phyloP scores from a whole-genome alignment of 2,797 vertebrate genomes.

The Iguana delicatissima region DNA sequence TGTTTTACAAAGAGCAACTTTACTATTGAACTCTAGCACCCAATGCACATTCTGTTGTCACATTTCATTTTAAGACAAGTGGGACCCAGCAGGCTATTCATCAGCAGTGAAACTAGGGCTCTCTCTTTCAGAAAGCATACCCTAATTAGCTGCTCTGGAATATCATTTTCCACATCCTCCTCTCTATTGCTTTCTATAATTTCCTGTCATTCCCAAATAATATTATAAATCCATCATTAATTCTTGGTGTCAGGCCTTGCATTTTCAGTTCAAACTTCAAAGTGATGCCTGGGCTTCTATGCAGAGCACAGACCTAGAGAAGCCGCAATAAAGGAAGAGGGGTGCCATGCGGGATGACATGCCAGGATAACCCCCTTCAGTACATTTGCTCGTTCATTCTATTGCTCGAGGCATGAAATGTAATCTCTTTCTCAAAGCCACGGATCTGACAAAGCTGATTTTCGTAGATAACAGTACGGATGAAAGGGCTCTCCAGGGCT shows the following conservation, averaged over 20 bases:
- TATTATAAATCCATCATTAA: not conserved
- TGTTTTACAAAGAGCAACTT: constrained; percentile 5
- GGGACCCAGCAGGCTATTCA: constrained; percentile 11
- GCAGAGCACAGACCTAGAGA: not conserved
- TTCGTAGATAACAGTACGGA: not conserved
- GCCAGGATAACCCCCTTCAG: not conserved
- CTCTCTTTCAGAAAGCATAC: not conserved
- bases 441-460: constrained; percentile 30
- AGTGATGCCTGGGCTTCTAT: not conserved
- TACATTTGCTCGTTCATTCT: not conserved
- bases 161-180: not conserved
- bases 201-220: constrained; percentile 19
- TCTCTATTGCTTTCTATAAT: not conserved
- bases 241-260: constrained; percentile 13
- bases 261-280: not conserved
- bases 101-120: rapidly evolving
- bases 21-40: not conserved
- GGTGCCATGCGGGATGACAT: not conserved
- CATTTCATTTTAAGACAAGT: not conserved
- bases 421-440: constrained; percentile 16
- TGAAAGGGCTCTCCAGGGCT: not conserved
- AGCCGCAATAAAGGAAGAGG: not conserved
- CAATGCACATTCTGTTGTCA: not conserved
- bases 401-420: constrained; percentile 28
- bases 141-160: constrained; percentile 8